Conservation (phyloP, 2,113 vertebrate species). For the Myiagra hebetior region DNA sequence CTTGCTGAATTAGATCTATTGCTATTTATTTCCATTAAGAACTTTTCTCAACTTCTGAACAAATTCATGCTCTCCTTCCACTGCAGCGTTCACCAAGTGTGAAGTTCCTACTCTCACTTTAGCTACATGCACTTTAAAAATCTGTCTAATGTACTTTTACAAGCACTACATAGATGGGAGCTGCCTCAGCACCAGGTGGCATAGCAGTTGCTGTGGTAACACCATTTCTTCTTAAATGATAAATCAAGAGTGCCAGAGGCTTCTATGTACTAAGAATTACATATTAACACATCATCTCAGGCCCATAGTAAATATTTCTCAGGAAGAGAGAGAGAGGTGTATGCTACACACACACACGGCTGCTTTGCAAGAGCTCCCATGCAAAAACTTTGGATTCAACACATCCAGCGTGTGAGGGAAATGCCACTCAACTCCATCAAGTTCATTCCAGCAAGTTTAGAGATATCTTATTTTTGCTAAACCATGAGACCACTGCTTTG, state of each 20-base stretch:
- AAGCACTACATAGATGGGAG: neutral
- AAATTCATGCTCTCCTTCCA: neutral
- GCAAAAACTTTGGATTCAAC: neutral
- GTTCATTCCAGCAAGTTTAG: neutral
- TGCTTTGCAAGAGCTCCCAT: neutral
- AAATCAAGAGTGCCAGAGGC: neutral
- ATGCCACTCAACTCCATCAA: neutral
- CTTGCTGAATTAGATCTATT: neutral
- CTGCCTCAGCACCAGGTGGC: neutral
- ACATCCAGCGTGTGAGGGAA: neutral
- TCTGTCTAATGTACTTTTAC: neutral
- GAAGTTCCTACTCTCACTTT: neutral
- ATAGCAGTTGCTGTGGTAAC: slow-evolving; percentile 11
- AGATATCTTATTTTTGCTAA: neutral
- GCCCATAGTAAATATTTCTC: neutral
- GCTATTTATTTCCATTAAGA: neutral
- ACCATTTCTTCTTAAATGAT: neutral
- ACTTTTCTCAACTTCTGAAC: neutral
- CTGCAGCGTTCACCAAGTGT: neutral
- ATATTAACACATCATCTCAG: neutral
- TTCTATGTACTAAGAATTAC: neutral
- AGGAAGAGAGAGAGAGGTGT: neutral
- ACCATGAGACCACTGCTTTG: rapidly evolving
- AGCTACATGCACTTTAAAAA: neutral
- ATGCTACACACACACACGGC: neutral